Evolutionary conservation across 2,888 invertebrate species (phyloP).

Genomic region (Xestia xanthographa): DNA sequence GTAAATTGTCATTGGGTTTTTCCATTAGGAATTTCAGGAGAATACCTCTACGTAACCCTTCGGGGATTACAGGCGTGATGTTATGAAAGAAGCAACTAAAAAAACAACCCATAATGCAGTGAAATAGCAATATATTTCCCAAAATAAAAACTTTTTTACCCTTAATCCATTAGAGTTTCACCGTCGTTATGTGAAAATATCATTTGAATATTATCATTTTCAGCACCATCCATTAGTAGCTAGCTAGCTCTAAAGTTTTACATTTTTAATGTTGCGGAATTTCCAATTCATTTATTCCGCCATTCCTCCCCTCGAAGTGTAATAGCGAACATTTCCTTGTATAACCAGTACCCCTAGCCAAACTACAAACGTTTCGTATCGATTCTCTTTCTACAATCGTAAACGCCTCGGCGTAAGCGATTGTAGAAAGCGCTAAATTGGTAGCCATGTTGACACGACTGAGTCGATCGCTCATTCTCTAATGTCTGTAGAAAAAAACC

Average conservation of each 20-base stretch:
- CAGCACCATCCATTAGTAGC: conserved; percentile 40
- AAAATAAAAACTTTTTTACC: conserved; percentile 11
- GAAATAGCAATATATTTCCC: conserved; percentile 1
- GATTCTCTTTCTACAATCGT: too few relatives aligned
- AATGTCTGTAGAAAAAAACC: too few relatives aligned
- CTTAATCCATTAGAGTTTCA: conserved; percentile 12
- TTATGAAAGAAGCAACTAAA: not conserved
- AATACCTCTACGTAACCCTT: too few relatives aligned
- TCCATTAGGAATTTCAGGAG: too few relatives aligned
- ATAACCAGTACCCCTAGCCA: too few relatives aligned
- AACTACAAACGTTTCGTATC: too few relatives aligned
- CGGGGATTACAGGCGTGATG: too few relatives aligned
- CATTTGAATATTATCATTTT: conserved; percentile 42
- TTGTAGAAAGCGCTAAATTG: too few relatives aligned
- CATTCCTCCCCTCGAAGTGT: conserved; percentile 18
- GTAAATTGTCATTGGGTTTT: too few relatives aligned
- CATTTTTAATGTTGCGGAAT: conserved; percentile 52
- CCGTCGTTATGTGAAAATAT: conserved; percentile 30
- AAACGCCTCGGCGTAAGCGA: too few relatives aligned
- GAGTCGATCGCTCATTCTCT: too few relatives aligned
- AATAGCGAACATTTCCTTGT: conserved; percentile 21
- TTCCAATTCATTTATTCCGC: conserved; percentile 56
- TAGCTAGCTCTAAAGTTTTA: conserved; percentile 12
- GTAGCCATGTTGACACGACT: too few relatives aligned
- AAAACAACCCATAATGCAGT: not conserved